These are phyloP conservation scores for Escarpia spicata DNA, from an alignment of 2,888 invertebrate species.

Conservation along the genomic window DNA sequence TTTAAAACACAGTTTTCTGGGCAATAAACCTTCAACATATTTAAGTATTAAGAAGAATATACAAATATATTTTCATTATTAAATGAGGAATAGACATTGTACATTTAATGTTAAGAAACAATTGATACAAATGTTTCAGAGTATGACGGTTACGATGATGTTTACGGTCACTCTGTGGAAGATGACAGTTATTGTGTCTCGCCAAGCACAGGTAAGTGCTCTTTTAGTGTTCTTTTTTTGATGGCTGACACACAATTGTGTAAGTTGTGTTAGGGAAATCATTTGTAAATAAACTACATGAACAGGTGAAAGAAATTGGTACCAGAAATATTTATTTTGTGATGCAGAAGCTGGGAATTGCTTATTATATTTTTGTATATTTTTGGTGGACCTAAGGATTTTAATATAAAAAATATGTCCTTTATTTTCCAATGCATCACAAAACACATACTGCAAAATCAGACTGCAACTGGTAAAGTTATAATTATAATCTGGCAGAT, in stretches of 20 bases:
- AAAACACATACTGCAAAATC: neutral
- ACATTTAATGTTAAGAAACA: neutral
- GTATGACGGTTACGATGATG: slow-evolving; percentile 88
- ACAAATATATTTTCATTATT: no score
- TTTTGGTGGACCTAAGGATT: neutral
- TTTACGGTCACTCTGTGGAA: slow-evolving; percentile 93
- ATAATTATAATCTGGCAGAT: neutral
- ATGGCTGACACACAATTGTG: no score
- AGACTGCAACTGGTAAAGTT: neutral
- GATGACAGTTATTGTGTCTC: slow-evolving; percentile 93
- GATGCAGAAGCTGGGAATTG: neutral
- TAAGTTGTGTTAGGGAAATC: neutral
- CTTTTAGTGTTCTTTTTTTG: neutral
- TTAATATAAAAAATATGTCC: neutral
- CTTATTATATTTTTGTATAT: neutral
- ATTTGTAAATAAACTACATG: neutral
- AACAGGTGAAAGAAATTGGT: neutral
- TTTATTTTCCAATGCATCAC: neutral
- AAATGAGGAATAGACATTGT: no score
- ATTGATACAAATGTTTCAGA: slow-evolving; percentile 70
- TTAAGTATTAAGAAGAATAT: no score
- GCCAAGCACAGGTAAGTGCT: slow-evolving; percentile 76
- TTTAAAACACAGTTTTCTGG: no score
- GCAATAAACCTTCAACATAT: no score
- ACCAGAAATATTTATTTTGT: neutral